Evolutionary conservation across 2,113 vertebrate genomes (phyloP).

Genomic region (Strix aluco): DNA sequence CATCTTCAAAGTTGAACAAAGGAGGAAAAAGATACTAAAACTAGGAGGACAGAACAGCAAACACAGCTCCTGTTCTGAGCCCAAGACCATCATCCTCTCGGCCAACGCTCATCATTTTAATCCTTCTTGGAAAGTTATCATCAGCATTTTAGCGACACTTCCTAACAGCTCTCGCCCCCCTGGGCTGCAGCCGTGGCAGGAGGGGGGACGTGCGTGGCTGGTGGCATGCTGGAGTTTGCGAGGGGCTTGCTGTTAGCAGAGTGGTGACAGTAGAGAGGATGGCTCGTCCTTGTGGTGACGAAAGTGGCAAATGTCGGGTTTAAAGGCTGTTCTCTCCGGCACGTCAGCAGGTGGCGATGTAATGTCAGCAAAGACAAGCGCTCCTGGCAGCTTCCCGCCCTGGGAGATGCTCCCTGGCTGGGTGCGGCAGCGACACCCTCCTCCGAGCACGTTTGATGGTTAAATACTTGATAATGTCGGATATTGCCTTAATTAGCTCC

Average conservation of each 20-base stretch:
- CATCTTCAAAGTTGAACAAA: not conserved
- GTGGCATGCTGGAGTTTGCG: accelerated
- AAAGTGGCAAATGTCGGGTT: accelerated
- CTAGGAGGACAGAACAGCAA: not conserved
- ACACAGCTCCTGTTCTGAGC: not conserved
- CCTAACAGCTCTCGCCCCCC: accelerated
- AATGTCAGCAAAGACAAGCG: not conserved
- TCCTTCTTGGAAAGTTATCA: not conserved
- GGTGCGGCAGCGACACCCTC: not conserved
- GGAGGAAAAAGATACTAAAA: not conserved
- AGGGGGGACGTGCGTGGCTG: not conserved
- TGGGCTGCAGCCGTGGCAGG: not conserved
- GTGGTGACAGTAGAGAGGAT: accelerated
- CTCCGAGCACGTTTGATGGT: accelerated
- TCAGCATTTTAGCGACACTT: not conserved
- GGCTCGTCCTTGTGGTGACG: accelerated
- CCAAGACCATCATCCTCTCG: not conserved
- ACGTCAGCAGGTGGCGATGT: conserved; percentile 31
- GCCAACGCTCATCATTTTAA: not conserved
- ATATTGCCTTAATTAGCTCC: too few species aligned
- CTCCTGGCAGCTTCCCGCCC: not conserved
- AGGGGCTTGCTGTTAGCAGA: too few species aligned
- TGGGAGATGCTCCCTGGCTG: not conserved
- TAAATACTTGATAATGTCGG: accelerated
- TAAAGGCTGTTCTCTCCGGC: not conserved